A percentile compares a stretch with the other conserved stretches of the same genome.
Evolutionary conservation across 2,113 vertebrate genomes (phyloP).

Genomic region (Osmerus eperlanus): DNA sequence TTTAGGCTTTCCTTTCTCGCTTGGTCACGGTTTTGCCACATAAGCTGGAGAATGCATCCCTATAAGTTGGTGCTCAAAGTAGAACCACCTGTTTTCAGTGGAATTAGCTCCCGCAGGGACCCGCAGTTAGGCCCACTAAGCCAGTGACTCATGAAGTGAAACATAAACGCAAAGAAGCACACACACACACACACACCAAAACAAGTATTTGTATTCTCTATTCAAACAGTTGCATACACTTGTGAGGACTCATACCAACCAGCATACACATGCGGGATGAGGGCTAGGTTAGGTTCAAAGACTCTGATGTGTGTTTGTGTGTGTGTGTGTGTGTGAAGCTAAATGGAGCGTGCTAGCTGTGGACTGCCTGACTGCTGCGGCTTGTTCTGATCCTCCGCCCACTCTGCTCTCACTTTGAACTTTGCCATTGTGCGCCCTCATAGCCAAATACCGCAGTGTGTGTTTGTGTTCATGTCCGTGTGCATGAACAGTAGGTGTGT

Average conservation of each 20-base stretch:
- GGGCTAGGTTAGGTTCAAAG: constrained; percentile 22
- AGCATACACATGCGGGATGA: background rate
- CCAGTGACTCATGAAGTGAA: background rate
- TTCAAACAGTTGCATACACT: background rate
- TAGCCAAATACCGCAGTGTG: constrained; percentile 12
- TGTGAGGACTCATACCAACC: constrained; percentile 10
- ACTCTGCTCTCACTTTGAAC: constrained; percentile 42
- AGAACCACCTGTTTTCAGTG: constrained; percentile 35
- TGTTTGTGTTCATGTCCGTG: constrained; percentile 23
- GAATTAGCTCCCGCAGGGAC: constrained; percentile 22
- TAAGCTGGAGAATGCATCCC: constrained; percentile 29
- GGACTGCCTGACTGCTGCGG: constrained; percentile 29
- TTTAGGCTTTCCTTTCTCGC: constrained; percentile 1
- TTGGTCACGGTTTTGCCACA: constrained; percentile 21
- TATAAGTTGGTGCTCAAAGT: constrained; percentile 14
- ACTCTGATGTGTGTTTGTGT: background rate
- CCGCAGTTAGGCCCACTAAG: constrained; percentile 13
- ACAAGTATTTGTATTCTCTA: constrained; percentile 5
- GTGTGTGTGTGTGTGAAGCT: constrained; percentile 3
- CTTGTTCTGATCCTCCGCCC: constrained; percentile 33
- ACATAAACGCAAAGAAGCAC: constrained; percentile 8
- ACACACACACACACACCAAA: constrained; percentile 1
- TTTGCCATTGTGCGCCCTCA: constrained; percentile 36
- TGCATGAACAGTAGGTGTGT: background rate
- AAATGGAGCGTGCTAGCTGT: constrained; percentile 27